Conservation (phyloP, 2,888 invertebrate species). For the Penaeus monodon region DNA sequence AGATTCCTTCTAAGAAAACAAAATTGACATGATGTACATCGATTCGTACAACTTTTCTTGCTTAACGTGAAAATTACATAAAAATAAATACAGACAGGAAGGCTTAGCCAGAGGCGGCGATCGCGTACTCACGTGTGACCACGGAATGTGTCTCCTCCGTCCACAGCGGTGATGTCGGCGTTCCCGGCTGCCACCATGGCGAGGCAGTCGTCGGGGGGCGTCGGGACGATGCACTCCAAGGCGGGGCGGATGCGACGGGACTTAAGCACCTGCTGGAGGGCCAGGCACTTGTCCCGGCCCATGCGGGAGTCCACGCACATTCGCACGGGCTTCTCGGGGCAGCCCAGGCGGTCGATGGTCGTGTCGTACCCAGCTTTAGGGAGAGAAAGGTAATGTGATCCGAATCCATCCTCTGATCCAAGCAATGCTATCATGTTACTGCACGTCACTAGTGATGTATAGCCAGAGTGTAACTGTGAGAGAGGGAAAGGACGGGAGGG, state of each 20-base stretch:
- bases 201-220: constrained; percentile 78
- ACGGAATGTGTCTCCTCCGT: constrained; percentile 51
- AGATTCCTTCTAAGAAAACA: not conserved
- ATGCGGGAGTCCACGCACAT: constrained; percentile 79
- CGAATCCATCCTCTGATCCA: too few relatives aligned
- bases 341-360: constrained; percentile 68
- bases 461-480: too few relatives aligned
- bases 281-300: constrained; percentile 81
- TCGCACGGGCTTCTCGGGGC: constrained; percentile 70
- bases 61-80: too few relatives aligned
- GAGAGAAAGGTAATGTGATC: constrained; percentile 38
- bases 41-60: not conserved
- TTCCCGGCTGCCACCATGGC: constrained; percentile 81
- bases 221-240: constrained; percentile 81
- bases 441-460: too few relatives aligned
- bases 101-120: not conserved
- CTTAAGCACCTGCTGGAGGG: constrained; percentile 80
- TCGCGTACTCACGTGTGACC: constrained; percentile 45
- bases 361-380: constrained; percentile 70
- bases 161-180: constrained; percentile 76
- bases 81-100: not conserved
- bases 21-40: not conserved
- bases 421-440: too few relatives aligned
- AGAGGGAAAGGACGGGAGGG: too few relatives aligned
- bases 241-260: constrained; percentile 84